A percentile compares a stretch with the other conserved stretches of the same genome.
phyloP scores from a whole-genome alignment of 2,888 invertebrate genomes.

The Campopleginae sp. region DNA sequence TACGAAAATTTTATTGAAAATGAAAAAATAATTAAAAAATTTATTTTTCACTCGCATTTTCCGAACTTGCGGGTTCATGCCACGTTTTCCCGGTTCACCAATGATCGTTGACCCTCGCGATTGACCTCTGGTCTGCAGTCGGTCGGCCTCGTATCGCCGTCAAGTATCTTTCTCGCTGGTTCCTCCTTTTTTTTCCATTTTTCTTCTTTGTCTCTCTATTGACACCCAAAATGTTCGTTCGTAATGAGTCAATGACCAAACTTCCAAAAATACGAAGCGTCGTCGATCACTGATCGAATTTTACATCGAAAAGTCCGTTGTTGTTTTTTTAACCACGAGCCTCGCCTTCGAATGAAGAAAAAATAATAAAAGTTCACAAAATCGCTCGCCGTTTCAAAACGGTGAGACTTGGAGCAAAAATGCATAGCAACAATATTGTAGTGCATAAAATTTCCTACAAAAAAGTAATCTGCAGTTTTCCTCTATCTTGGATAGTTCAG shows the following conservation, averaged over 20 bases:
- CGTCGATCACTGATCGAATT: neutral
- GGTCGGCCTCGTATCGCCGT: constrained; percentile 31
- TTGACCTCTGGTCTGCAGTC: constrained; percentile 40
- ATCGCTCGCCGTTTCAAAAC: neutral
- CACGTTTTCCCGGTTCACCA: constrained; percentile 45
- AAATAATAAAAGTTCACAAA: neutral
- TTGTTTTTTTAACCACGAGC: neutral
- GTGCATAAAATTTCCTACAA: neutral
- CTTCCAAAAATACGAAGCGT: neutral
- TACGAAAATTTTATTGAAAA: neutral
- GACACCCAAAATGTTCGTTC: neutral
- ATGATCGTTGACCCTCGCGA: constrained; percentile 53
- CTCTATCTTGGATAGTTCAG: neutral
- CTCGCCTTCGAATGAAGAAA: neutral
- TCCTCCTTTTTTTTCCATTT: neutral
- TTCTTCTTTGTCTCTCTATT: neutral
- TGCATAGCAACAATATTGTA: neutral
- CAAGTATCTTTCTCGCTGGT: constrained; percentile 22
- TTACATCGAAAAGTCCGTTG: neutral
- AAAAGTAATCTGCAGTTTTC: neutral
- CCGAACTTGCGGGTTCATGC: constrained; percentile 4
- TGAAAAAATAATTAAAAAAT: neutral
- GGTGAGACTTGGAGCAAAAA: neutral
- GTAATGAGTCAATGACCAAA: neutral
- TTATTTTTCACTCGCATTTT: constrained; percentile 26